Evolutionary conservation across 2,113 vertebrate genomes (phyloP).

Genomic region (Platycercus adscitus): DNA sequence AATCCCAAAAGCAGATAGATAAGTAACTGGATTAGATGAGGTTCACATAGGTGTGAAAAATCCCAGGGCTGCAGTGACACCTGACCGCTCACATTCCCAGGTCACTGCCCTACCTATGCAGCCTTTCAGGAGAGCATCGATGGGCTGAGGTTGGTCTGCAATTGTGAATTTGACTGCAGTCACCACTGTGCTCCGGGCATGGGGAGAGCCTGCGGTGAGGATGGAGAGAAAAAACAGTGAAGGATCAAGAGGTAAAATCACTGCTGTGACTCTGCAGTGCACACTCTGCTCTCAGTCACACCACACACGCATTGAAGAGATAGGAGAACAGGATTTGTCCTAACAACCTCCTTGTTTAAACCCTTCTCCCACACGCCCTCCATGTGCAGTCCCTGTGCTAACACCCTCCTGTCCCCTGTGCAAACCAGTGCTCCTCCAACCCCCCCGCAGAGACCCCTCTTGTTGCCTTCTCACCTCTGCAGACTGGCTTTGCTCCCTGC

Average conservation of each 20-base stretch:
- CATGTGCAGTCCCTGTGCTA: neutral
- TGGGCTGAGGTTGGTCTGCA: slow-evolving; percentile 86
- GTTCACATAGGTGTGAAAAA: neutral
- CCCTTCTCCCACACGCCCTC: neutral
- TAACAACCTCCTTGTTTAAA: neutral
- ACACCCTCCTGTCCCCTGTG: neutral
- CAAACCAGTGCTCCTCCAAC: neutral
- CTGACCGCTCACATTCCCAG: neutral
- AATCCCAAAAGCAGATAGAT: neutral
- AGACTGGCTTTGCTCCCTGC: neutral
- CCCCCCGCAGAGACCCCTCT: neutral
- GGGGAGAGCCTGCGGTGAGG: slow-evolving; percentile 77
- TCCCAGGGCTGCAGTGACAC: neutral
- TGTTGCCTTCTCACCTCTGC: neutral
- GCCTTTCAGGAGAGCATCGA: slow-evolving; percentile 87
- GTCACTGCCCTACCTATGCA: slow-evolving; percentile 80
- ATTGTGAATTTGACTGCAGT: slow-evolving; percentile 93
- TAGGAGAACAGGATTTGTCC: neutral
- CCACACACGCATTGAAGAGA: accelerated
- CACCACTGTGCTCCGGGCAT: slow-evolving; percentile 89
- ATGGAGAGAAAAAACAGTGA: neutral
- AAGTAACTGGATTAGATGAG: neutral
- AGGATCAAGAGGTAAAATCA: neutral
- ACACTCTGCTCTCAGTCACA: neutral
- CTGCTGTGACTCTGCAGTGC: neutral